Evolutionary conservation across 2,888 invertebrate genomes (phyloP), one percentile per base, ranked within the genome.

Genomic region (Callyntrura guangdongensis): DNA sequence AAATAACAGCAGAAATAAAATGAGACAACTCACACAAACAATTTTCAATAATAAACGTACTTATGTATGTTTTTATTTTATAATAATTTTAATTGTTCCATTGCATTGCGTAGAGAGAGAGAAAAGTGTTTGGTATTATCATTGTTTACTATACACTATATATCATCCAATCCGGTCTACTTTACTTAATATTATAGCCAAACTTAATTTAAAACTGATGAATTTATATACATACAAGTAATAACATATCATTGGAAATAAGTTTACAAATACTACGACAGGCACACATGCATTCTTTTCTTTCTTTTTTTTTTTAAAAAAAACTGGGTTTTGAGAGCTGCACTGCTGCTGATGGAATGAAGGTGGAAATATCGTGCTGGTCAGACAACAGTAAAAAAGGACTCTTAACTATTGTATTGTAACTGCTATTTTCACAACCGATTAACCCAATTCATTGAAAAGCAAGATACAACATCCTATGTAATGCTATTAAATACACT

Each of bases 101-200:
- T 83, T 83, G 64, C 89, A 87, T 83, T 88, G 88, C 88, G 83
- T 72, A 74, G 84, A 89, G 83, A 74, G 84, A 89, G 83, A 89
- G 88, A 83, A 81, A 22, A 83, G 45, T 61, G 81, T 81, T 81
- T 81, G 81, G 61, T 81, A 81, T 81, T 81, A 59, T 81, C 81
- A 81, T 61, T 81, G 81, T 81, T 81, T 81, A 61, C 8, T 25
- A 25, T 25, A 64, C 36, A 81, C 59, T 64, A n/a, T n/a, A n/a
- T n/a, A 22, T 45, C 56, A 82, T 64, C 87, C 88, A 88, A 88
- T 72, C 81, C 67, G 27, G 20, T 83, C 61, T 67, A 64, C 45
- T 72, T 67, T 59, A 85, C 56, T 27, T 72, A 59, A 61, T n/a
- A 45, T 20, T 20, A 49, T 11, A 36, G 4, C 20, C 59, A 61